These are phyloP conservation scores for Gymnocephalus cernua DNA, from an alignment of 2,113 vertebrate genomes.

Conservation along the genomic window DNA sequence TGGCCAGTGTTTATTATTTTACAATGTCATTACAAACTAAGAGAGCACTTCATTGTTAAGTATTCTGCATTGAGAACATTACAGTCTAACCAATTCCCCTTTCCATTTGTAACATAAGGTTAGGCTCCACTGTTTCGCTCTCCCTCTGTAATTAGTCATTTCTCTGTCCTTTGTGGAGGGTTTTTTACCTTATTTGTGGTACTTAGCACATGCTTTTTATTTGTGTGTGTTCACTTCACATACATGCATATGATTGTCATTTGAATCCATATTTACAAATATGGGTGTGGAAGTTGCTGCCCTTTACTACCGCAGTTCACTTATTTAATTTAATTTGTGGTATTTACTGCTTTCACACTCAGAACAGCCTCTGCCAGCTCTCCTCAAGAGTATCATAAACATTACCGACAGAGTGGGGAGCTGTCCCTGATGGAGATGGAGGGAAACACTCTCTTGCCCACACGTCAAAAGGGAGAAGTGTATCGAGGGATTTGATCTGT, in stretches of 20 bases:
- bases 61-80: constrained; percentile 13
- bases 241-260: background rate
- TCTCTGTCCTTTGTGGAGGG: background rate
- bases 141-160: constrained; percentile 6
- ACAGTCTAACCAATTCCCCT: background rate
- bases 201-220: background rate
- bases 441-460: constrained; percentile 44
- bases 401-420: constrained; percentile 46
- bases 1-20: constrained; percentile 36
- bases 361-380: constrained; percentile 37
- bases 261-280: constrained; percentile 6
- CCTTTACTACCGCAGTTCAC: constrained; percentile 12
- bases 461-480: constrained; percentile 17
- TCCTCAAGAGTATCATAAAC: constrained; percentile 56
- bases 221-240: background rate
- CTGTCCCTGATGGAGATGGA: constrained; percentile 65
- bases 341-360: constrained; percentile 58
- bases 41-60: constrained; percentile 32
- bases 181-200: background rate
- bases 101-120: background rate
- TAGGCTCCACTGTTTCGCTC: background rate
- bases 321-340: constrained; percentile 45
- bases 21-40: constrained; percentile 42
- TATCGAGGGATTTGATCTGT: constrained; percentile 40
- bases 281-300: constrained; percentile 1